Evolutionary conservation across 1,140 invertebrate species (phyloP).

Genomic region (Chionoecetes opilio): DNA sequence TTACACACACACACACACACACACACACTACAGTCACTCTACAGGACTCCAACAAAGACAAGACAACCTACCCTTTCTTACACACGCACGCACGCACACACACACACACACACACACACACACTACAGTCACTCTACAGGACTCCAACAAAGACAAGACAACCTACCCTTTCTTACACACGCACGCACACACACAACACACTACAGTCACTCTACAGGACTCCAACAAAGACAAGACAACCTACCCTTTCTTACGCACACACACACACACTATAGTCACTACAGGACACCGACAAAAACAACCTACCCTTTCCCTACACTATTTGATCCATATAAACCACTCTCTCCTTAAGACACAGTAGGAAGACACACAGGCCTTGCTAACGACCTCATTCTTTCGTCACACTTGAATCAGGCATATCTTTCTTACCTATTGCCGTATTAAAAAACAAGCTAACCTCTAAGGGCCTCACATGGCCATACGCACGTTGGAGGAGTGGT

Average conservation of each 20-base stretch:
- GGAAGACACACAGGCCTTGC: not conserved
- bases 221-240: no score
- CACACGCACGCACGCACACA: no score
- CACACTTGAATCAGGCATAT: not conserved
- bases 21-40: not conserved
- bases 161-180: no score
- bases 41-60: no score
- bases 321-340: not conserved
- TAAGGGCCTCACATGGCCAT: conserved; percentile 14
- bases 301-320: no score
- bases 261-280: no score
- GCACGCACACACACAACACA: not conserved
- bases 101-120: no score
- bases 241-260: no score
- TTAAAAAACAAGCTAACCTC: not conserved
- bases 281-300: no score
- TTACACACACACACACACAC: not conserved
- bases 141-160: no score
- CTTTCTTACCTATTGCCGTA: not conserved
- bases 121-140: no score
- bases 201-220: not conserved
- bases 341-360: not conserved
- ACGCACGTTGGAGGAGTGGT: conserved; percentile 62
- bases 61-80: no score
- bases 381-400: not conserved